Percentiles rank a stretch among this genome's conserved stretches.
Evolutionary conservation across 2,113 vertebrate species (phyloP).

Genomic region (Daboia siamensis): DNA sequence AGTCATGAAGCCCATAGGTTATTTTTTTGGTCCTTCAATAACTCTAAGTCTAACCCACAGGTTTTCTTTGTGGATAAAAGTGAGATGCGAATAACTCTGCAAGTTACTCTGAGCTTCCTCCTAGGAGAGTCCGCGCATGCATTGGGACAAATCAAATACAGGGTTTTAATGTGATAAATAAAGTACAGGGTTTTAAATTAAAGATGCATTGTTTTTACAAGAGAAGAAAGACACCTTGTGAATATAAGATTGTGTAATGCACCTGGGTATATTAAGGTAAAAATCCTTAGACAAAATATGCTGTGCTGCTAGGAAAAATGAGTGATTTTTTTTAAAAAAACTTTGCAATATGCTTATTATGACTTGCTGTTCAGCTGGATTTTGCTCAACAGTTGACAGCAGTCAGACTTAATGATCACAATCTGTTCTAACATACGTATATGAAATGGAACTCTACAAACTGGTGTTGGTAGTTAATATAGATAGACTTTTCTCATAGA

Average conservation of each 20-base stretch:
- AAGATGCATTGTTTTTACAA: not conserved
- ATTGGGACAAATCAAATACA: not conserved
- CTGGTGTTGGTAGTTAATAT: not conserved
- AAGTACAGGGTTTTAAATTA: not conserved
- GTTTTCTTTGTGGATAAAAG: not conserved
- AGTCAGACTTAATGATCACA: not conserved
- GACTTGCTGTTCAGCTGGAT: not conserved
- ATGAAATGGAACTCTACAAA: slow-evolving; percentile 8
- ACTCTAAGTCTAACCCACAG: not conserved
- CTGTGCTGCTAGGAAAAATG: not conserved
- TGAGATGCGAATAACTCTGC: too few relatives aligned
- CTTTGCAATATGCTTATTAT: not conserved
- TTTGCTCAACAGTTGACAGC: not conserved
- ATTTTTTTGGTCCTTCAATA: not conserved
- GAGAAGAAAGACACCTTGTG: not conserved
- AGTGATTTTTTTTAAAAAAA: not conserved
- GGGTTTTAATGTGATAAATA: not conserved
- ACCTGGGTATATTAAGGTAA: slow-evolving; percentile 1
- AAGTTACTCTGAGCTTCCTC: not conserved
- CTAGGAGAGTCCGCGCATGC: too few relatives aligned
- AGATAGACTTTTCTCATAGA: slow-evolving; percentile 1
- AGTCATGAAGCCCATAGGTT: not conserved
- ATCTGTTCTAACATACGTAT: not conserved
- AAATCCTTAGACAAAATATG: not conserved
- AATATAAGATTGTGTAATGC: not conserved